Conservation (phyloP, 2,888 invertebrate genomes). For the Nemoura dubitans region DNA sequence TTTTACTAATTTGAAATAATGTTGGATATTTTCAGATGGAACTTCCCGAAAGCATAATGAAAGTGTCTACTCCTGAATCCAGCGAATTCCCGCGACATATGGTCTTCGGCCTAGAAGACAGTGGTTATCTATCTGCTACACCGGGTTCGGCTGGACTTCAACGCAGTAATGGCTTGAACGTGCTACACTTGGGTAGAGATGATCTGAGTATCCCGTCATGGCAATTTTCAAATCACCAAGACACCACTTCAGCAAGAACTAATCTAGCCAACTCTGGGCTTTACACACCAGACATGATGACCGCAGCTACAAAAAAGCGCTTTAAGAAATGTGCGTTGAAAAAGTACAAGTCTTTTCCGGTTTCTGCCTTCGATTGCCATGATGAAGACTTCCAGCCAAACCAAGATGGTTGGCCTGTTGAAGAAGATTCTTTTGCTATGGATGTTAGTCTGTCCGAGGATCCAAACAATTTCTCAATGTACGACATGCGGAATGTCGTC, state of each 20-base stretch:
- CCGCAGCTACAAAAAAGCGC: not conserved
- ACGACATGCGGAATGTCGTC: not conserved
- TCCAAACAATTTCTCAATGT: not conserved
- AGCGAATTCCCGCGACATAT: not conserved
- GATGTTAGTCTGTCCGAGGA: not conserved
- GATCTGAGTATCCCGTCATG: not conserved
- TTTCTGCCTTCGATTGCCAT: not conserved
- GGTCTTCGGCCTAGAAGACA: not conserved
- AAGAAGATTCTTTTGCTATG: not conserved
- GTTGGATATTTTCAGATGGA: constrained; percentile 7
- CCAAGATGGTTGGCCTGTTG: not conserved
- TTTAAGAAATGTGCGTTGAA: not conserved
- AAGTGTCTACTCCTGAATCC: not conserved
- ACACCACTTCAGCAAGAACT: not conserved
- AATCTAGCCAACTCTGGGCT: not conserved
- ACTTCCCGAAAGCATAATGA: not conserved
- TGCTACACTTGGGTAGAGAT: not conserved
- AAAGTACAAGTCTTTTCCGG: not conserved
- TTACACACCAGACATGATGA: not conserved
- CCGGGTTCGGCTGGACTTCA: not conserved
- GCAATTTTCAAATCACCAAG: not conserved
- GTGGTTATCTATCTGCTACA: not conserved
- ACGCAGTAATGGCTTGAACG: not conserved
- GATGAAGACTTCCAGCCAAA: not conserved
- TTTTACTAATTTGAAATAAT: too few species aligned